Evolutionary conservation across 2,888 invertebrate genomes (phyloP).

Genomic region (Pyralis farinalis): DNA sequence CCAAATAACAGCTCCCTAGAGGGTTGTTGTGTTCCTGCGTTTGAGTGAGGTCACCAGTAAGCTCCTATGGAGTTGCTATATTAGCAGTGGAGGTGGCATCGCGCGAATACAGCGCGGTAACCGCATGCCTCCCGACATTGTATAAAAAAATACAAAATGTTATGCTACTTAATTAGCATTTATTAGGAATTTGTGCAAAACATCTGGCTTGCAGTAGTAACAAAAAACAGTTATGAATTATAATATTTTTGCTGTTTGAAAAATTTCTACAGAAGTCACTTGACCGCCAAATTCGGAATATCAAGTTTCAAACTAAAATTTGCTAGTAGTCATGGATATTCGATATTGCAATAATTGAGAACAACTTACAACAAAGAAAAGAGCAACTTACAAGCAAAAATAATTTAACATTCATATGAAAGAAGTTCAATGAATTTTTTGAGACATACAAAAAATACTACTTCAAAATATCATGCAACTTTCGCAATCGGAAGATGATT

Average conservation of each 20-base stretch:
- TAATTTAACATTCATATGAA: no score
- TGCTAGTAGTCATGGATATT: constrained; percentile 46
- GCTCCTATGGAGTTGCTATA: no score
- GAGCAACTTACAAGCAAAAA: no score
- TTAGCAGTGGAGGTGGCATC: no score
- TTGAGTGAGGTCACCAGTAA: no score
- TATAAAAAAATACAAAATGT: no score
- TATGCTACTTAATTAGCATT: no score
- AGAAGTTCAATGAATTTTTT: constrained; percentile 4
- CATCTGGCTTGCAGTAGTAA: constrained; percentile 46
- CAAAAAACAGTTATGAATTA: constrained; percentile 47
- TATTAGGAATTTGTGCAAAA: constrained; percentile 10
- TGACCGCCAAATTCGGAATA: constrained; percentile 59
- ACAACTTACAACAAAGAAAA: no score
- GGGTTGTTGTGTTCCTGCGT: no score
- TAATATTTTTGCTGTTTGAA: constrained; percentile 42
- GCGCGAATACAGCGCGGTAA: no score
- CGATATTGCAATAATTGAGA: constrained; percentile 29
- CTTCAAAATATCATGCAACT: constrained; percentile 24
- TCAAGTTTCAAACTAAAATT: constrained; percentile 48
- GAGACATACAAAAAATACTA: constrained; percentile 23
- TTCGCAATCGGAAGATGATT: constrained; percentile 59
- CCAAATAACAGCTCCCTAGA: no score
- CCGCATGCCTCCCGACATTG: no score
- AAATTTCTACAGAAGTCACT: constrained; percentile 43